A percentile compares a stretch with the other conserved stretches of the same genome.
phyloP scores from a whole-genome alignment of 1,140 invertebrate species.

The Cherax quadricarinatus region DNA sequence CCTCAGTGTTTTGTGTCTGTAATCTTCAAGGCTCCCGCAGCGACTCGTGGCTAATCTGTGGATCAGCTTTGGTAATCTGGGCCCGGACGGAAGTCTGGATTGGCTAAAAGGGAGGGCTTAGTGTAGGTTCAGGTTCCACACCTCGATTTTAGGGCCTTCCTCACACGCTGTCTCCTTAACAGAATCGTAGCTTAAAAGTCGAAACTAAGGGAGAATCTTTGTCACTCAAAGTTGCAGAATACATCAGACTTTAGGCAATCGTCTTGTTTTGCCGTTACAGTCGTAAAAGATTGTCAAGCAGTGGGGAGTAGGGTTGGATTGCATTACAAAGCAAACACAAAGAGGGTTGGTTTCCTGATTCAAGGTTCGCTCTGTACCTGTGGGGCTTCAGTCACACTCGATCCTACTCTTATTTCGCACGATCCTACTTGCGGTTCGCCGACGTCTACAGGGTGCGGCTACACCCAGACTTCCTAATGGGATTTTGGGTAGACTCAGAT shows the following conservation, averaged over 20 bases:
- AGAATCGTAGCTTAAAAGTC: not conserved
- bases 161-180: not conserved
- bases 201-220: too few species aligned
- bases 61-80: conserved; percentile 45
- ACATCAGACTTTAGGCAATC: too few species aligned
- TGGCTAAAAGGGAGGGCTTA: not conserved
- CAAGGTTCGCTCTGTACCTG: not conserved
- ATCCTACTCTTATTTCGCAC: conserved; percentile 33
- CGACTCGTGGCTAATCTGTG: conserved; percentile 49
- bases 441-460: conserved; percentile 41
- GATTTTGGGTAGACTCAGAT: conserved; percentile 54
- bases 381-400: conserved; percentile 41
- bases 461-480: conserved; percentile 48
- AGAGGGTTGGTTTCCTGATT: conserved; percentile 40
- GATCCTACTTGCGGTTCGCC: conserved; percentile 61
- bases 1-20: conserved; percentile 31
- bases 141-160: not conserved
- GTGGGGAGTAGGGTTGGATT: conserved; percentile 19
- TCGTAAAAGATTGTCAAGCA: too few species aligned
- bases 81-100: conserved; percentile 29
- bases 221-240: too few species aligned
- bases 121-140: not conserved
- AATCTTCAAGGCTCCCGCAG: conserved; percentile 44
- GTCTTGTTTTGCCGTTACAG: too few species aligned
- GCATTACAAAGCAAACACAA: conserved; percentile 26